Evolutionary conservation across 1,140 invertebrate species (phyloP), one percentile per base, ranked within the genome.

Genomic region (Microplitis demolitor): DNA sequence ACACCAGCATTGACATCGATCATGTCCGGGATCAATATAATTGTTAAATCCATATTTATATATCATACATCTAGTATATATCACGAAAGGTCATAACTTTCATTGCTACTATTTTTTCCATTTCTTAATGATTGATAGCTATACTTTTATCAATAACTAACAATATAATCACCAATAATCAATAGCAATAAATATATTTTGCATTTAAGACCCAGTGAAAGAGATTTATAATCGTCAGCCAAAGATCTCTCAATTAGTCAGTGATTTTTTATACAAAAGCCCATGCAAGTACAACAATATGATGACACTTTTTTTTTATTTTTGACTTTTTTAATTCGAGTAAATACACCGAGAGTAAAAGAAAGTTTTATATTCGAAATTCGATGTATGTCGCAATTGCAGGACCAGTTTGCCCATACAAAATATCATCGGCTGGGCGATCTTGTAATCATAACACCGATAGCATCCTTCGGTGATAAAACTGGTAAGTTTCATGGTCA

Each of bases 401-500:
- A 66, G 37, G 39, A 50, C 63, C 63, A 63, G 63, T 66, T 66
- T 66, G 63, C 16, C 50, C 45, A 50, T 50, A 50, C 34, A 50
- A 66, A 63, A 35, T 35, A 60, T 60, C 56, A 6, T 8, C 33
- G 9, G 56, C 16, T 62, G 33, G 34, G 33, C 11, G 35, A 34
- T 24, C 39, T 66, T 66, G 50, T 66, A 37, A 16, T 66, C 63
- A 66, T 50, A n/a, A 66, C 24, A 6, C 45, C 24, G 3, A 14
- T 14, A 66, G 45, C 14, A 66, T 24, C 24, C 24, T 24, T 2
- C 24, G 24, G 24, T 24, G n/a, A 37, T 62, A 31, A 62, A 66
- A 31, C 63, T 66, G 63, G 45, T 45, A 31, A 62, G 13, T 62
- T 66, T 66, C 63, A 66, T n/a, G 63, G 63, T 39, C 63, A 66